Evolutionary conservation across 1,140 invertebrate species (phyloP).

Genomic region (Lysiphlebus fabarum): DNA sequence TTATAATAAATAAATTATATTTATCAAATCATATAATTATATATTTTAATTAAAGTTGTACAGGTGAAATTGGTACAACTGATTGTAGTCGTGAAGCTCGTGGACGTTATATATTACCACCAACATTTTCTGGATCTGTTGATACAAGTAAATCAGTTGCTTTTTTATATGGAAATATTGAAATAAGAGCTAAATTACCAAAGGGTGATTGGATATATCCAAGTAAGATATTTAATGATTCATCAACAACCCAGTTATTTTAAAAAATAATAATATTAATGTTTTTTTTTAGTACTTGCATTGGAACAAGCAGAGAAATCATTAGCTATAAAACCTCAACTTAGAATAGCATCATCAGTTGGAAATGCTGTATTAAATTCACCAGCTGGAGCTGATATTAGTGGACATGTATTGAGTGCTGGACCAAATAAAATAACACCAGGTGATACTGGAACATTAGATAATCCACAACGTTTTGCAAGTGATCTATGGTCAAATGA

Average conservation of each 20-base stretch:
- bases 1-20: slow-evolving; percentile 22
- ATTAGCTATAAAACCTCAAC: slow-evolving; percentile 1
- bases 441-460: background rate
- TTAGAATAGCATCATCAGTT: slow-evolving; percentile 38
- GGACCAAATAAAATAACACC: slow-evolving; percentile 25
- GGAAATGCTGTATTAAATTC: slow-evolving; percentile 37
- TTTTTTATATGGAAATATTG: slow-evolving; percentile 61
- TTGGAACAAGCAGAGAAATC: slow-evolving; percentile 15
- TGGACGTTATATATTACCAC: slow-evolving; percentile 62
- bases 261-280: background rate
- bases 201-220: slow-evolving; percentile 69
- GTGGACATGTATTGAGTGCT: slow-evolving; percentile 35
- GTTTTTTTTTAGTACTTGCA: slow-evolving; percentile 2
- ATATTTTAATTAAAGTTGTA: slow-evolving; percentile 55
- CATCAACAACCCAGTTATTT: background rate
- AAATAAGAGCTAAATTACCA: slow-evolving; percentile 65
- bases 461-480: slow-evolving; percentile 7
- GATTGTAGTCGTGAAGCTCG: slow-evolving; percentile 55
- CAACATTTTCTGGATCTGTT: slow-evolving; percentile 66
- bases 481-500: slow-evolving; percentile 57
- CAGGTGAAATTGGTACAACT: slow-evolving; percentile 42
- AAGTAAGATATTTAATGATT: slow-evolving; percentile 38
- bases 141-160: slow-evolving; percentile 59
- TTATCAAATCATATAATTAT: background rate
- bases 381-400: slow-evolving; percentile 29